Conservation (phyloP, 1,140 invertebrate genomes). For the Drosophila navojoa region DNA sequence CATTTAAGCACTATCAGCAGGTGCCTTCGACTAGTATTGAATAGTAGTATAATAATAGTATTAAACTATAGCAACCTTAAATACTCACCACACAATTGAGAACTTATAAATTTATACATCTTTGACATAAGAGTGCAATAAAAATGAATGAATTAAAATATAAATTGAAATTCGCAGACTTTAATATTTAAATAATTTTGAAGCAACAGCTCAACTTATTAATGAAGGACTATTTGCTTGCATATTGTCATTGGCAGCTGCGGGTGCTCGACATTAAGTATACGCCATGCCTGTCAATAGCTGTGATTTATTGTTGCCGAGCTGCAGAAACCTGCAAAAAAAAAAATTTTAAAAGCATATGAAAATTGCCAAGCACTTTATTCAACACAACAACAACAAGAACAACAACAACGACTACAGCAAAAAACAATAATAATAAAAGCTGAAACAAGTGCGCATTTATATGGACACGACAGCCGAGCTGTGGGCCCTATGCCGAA, state of each 20-base stretch:
- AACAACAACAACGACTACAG: too few relatives aligned
- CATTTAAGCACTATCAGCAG: too few relatives aligned
- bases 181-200: not conserved
- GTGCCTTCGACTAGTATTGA: too few relatives aligned
- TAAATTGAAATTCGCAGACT: too few relatives aligned
- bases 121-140: too few relatives aligned
- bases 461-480: slow-evolving; percentile 56
- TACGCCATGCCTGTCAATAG: slow-evolving; percentile 31
- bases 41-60: too few relatives aligned
- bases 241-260: slow-evolving; percentile 23
- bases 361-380: slow-evolving; percentile 23
- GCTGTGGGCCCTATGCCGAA: slow-evolving; percentile 58
- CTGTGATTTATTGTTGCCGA: slow-evolving; percentile 25
- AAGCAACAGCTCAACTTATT: slow-evolving; percentile 5
- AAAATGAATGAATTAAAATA: too few relatives aligned
- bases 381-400: slow-evolving; percentile 21
- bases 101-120: too few relatives aligned
- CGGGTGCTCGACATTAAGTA: slow-evolving; percentile 31
- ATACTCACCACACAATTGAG: too few relatives aligned
- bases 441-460: slow-evolving; percentile 38
- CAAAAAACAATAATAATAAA: slow-evolving; percentile 38
- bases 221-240: slow-evolving; percentile 13
- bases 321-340: slow-evolving; percentile 15
- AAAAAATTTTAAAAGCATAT: slow-evolving; percentile 14
- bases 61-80: too few relatives aligned